A percentile compares a stretch with the other conserved stretches of the same genome.
Evolutionary conservation across 2,888 invertebrate genomes (phyloP).

Genomic region (Drosophila nr. medialis): DNA sequence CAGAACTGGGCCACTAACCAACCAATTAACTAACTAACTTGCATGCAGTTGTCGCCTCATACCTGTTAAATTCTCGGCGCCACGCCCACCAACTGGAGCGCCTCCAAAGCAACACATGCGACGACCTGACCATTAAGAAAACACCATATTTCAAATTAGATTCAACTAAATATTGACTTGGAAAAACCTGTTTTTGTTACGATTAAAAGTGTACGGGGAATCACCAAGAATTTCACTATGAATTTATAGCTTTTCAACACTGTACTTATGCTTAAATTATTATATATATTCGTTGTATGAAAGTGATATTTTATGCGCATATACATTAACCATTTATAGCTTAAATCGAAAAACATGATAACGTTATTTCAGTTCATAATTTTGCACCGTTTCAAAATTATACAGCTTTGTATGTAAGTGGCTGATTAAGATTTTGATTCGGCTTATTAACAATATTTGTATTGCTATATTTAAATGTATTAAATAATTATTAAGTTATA

Average conservation of each 20-base stretch:
- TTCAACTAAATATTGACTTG: background rate
- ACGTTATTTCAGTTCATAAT: background rate
- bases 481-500: background rate
- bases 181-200: background rate
- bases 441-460: background rate
- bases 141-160: constrained; percentile 9
- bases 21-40: constrained; percentile 29
- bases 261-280: background rate
- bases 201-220: background rate
- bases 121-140: constrained; percentile 72
- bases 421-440: background rate
- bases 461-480: background rate
- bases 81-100: constrained; percentile 69
- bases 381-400: background rate
- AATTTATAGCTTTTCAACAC: background rate
- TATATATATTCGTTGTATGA: background rate
- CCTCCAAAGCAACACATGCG: constrained; percentile 82
- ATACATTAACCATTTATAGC: background rate
- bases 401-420: background rate
- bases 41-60: constrained; percentile 46
- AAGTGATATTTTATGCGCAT: background rate
- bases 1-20: constrained; percentile 7
- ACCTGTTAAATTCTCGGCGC: constrained; percentile 55
- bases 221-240: background rate
- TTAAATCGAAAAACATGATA: background rate